These are phyloP conservation scores for Pseudochromis fuscus DNA, from an alignment of 2,797 vertebrate genomes.

Conservation along the genomic window DNA sequence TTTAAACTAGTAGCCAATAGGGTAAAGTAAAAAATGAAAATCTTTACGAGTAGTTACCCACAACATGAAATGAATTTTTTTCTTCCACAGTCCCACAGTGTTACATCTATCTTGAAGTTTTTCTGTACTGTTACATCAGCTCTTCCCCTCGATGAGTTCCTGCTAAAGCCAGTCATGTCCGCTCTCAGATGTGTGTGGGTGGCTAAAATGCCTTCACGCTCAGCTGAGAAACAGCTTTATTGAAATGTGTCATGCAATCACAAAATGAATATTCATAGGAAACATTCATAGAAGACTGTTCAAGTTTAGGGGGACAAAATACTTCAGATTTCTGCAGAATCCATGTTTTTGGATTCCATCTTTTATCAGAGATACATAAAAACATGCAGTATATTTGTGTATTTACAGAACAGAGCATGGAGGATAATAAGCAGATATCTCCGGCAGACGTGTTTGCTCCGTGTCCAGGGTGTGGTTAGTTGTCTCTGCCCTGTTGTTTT, in stretches of 20 bases:
- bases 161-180: conserved; percentile 40
- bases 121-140: conserved; percentile 30
- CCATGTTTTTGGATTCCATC: too few species aligned
- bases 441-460: conserved; percentile 21
- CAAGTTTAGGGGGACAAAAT: neutral
- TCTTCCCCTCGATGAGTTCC: conserved; percentile 44
- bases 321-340: neutral
- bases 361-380: neutral
- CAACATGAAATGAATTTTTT: too few species aligned
- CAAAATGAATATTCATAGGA: conserved; percentile 13
- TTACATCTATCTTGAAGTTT: conserved; percentile 23
- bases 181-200: conserved; percentile 54
- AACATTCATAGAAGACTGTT: conserved; percentile 7
- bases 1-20: neutral
- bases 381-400: neutral
- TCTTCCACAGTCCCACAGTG: neutral
- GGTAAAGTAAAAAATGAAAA: neutral
- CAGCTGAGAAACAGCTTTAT: conserved; percentile 4
- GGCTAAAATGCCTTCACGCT: conserved; percentile 32
- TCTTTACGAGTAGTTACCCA: neutral
- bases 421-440: neutral
- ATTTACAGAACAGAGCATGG: neutral
- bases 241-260: conserved; percentile 34
- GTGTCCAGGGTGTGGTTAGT: conserved; percentile 22
- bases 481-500: neutral